Conservation (phyloP, 1,140 invertebrate species). For the Paraescarpia echinospica region DNA sequence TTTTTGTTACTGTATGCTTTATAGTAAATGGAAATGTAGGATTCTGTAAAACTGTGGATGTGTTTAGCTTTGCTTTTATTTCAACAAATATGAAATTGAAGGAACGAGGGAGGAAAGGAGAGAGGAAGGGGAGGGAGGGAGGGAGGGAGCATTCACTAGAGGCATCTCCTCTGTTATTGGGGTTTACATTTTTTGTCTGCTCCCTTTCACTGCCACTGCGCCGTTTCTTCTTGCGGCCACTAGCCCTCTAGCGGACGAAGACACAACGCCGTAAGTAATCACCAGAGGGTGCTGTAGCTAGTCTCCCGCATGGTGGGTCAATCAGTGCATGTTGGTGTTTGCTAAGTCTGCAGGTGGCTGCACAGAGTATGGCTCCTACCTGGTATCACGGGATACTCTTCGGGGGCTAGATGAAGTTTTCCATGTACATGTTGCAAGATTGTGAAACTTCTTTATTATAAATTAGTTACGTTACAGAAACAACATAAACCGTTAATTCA, state of each 20-base stretch:
- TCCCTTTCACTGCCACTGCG: not conserved
- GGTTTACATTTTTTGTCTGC: not conserved
- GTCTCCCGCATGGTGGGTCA: slow-evolving; percentile 2
- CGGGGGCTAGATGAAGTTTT: not conserved
- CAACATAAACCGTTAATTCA: not conserved
- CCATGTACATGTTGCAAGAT: not conserved
- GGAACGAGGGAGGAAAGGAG: no score
- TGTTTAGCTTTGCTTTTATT: no score
- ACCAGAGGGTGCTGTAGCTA: not conserved
- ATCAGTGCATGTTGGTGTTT: not conserved
- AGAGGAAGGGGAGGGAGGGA: not conserved
- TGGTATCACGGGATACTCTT: not conserved
- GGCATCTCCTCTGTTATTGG: not conserved
- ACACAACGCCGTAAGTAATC: not conserved
- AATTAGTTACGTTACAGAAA: not conserved
- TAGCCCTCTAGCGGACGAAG: not conserved
- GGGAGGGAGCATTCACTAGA: not conserved
- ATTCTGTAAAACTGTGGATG: no score
- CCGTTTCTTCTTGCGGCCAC: not conserved
- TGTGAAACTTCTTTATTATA: not conserved
- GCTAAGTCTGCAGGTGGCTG: not conserved
- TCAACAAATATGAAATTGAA: not conserved
- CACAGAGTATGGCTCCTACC: not conserved
- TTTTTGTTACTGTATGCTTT: no score
- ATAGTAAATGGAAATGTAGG: no score